Conservation (phyloP, 2,888 invertebrate species). For the Eustalomyia histrio region DNA sequence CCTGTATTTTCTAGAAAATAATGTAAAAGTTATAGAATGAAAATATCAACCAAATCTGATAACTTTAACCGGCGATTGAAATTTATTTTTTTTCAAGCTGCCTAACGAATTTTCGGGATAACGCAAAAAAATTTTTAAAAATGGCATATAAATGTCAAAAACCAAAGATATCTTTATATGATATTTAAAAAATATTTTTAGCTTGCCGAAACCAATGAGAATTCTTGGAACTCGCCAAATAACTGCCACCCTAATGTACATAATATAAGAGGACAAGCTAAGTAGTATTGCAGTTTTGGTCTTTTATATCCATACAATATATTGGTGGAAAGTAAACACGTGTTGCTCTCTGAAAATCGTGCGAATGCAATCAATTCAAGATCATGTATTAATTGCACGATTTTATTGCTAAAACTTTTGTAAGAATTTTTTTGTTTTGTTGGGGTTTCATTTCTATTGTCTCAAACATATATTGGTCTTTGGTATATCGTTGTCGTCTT, state of each 20-base stretch:
- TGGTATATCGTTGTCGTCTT: slow-evolving; percentile 8
- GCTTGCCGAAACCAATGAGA: too few relatives aligned
- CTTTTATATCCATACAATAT: not conserved
- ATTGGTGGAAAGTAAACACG: slow-evolving; percentile 69
- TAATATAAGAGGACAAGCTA: not conserved
- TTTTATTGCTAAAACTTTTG: slow-evolving; percentile 69
- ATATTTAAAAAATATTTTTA: too few relatives aligned
- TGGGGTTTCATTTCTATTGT: slow-evolving; percentile 41
- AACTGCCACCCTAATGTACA: not conserved
- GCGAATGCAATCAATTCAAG: slow-evolving; percentile 73
- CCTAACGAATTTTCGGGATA: too few relatives aligned
- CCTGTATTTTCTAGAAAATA: too few relatives aligned
- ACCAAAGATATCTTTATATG: too few relatives aligned
- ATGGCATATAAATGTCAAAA: too few relatives aligned
- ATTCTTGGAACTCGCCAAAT: too few relatives aligned
- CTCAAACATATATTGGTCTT: slow-evolving; percentile 1
- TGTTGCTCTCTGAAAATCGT: slow-evolving; percentile 73
- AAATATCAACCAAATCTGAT: too few relatives aligned
- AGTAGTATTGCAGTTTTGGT: not conserved
- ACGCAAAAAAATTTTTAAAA: too few relatives aligned
- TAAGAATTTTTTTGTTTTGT: slow-evolving; percentile 20
- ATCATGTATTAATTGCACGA: slow-evolving; percentile 75
- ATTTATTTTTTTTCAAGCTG: too few relatives aligned
- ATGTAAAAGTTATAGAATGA: too few relatives aligned
- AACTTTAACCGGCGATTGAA: too few relatives aligned